A percentile compares a stretch with the other conserved stretches of the same genome.
Evolutionary conservation across 2,888 invertebrate species (phyloP).

Genomic region (Cryptocephalus primarius): DNA sequence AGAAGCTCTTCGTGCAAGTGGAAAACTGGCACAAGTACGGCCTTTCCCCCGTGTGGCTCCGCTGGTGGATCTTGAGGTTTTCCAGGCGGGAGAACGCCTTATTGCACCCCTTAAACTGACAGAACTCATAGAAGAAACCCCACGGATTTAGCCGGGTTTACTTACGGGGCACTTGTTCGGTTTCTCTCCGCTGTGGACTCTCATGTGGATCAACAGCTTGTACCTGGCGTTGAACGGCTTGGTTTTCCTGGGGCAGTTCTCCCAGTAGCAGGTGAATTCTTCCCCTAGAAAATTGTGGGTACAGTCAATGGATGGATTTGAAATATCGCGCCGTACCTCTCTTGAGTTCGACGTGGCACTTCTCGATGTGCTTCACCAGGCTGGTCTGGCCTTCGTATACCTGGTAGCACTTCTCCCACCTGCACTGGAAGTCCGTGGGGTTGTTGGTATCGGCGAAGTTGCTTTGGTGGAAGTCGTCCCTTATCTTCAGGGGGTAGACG

Average conservation of each 20-base stretch:
- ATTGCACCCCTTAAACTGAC: slow-evolving; percentile 84
- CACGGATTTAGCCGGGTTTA: slow-evolving; percentile 19
- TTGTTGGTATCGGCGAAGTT: slow-evolving; percentile 19
- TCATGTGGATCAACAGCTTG: slow-evolving; percentile 92
- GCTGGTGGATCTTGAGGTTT: slow-evolving; percentile 94
- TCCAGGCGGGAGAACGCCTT: slow-evolving; percentile 96
- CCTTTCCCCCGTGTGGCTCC: slow-evolving; percentile 92
- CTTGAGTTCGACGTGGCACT: slow-evolving; percentile 77
- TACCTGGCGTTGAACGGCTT: slow-evolving; percentile 96
- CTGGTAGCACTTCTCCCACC: slow-evolving; percentile 79
- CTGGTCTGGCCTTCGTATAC: slow-evolving; percentile 68
- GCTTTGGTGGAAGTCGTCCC: slow-evolving; percentile 6
- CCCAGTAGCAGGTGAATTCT: slow-evolving; percentile 90
- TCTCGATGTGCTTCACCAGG: slow-evolving; percentile 75
- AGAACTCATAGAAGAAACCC: slow-evolving; percentile 13
- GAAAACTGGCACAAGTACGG: slow-evolving; percentile 92
- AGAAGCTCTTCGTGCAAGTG: slow-evolving; percentile 91
- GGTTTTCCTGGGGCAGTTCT: slow-evolving; percentile 77
- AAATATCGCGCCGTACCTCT: no score
- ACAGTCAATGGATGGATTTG: neutral
- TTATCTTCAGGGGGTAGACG: slow-evolving; percentile 8
- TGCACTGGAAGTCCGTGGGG: slow-evolving; percentile 44
- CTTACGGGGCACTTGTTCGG: slow-evolving; percentile 96
- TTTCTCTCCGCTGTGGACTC: slow-evolving; percentile 96
- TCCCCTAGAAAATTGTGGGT: slow-evolving; percentile 43